phyloP scores from a whole-genome alignment of 2,888 invertebrate genomes.

The Saturnia japonica region DNA sequence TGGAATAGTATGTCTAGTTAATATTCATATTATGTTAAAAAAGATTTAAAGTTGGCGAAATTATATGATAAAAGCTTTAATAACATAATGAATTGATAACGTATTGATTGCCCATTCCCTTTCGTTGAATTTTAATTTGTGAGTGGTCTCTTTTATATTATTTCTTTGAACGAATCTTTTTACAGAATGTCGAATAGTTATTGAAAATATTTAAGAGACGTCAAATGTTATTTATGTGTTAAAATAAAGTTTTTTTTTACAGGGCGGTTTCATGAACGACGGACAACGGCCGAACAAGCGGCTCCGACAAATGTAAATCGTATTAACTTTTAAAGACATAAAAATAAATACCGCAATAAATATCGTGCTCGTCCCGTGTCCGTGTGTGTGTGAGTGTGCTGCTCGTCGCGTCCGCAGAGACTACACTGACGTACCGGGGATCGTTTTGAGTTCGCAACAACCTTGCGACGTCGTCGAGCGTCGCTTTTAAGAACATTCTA shows the following conservation, averaged over 20 bases:
- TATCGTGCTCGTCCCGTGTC: slow-evolving; percentile 64
- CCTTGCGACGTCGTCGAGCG: background rate
- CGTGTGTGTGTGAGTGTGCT: slow-evolving; percentile 64
- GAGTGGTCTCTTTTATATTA: background rate
- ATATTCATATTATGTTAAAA: background rate
- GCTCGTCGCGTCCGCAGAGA: slow-evolving; percentile 56
- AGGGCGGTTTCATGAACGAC: slow-evolving; percentile 78
- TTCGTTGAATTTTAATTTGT: background rate
- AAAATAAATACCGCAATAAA: slow-evolving; percentile 24
- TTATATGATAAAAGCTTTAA: slow-evolving; percentile 1
- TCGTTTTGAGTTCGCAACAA: slow-evolving; percentile 7
- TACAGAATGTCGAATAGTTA: background rate
- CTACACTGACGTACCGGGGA: slow-evolving; percentile 58
- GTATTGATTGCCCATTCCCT: background rate
- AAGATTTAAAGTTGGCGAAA: background rate
- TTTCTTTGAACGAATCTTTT: background rate
- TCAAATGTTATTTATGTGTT: slow-evolving; percentile 16
- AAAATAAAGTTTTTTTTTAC: slow-evolving; percentile 27
- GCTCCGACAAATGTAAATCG: slow-evolving; percentile 70
- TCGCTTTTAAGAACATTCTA: background rate
- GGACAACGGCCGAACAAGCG: slow-evolving; percentile 79
- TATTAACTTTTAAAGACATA: slow-evolving; percentile 35
- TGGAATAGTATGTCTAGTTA: background rate
- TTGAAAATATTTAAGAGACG: too few species aligned
- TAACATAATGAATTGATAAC: background rate